These are phyloP conservation scores for Lota lota DNA, from an alignment of 2,113 vertebrate species.

Conservation along the genomic window DNA sequence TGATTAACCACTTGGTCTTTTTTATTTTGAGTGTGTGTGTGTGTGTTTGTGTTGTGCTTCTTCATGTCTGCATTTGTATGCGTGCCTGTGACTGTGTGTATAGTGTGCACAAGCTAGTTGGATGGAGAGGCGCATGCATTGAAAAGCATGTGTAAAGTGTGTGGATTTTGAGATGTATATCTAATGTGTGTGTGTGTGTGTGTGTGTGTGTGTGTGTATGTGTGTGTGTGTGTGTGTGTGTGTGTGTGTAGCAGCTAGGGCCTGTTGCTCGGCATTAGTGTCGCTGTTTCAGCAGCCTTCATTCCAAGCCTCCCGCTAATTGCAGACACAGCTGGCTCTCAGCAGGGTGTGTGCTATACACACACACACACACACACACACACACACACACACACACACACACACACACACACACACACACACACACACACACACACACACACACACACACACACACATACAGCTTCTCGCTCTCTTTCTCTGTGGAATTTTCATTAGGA, in stretches of 20 bases:
- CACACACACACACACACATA: too few species aligned
- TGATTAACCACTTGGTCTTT: background rate
- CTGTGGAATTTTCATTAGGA: too few species aligned
- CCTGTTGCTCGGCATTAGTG: constrained; percentile 97
- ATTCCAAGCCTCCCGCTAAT: constrained; percentile 99
- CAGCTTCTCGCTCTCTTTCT: too few species aligned
- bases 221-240: constrained; percentile 6
- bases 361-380: too few species aligned
- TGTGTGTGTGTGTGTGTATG: constrained; percentile 3
- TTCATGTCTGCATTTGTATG: background rate
- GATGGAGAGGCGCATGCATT: too few species aligned
- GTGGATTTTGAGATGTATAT: too few species aligned
- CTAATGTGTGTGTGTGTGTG: constrained; percentile 1
- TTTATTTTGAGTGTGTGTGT: background rate
- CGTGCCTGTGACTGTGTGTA: background rate
- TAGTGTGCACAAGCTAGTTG: background rate
- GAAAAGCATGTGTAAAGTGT: too few species aligned
- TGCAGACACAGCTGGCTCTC: constrained; percentile 99
- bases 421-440: too few species aligned
- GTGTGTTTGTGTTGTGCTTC: background rate
- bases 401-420: too few species aligned
- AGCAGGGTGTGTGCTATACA: constrained; percentile 74
- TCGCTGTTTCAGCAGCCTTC: constrained; percentile 96
- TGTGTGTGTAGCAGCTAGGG: constrained; percentile 58
- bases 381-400: too few species aligned